Evolutionary conservation across 2,797 vertebrate genomes (phyloP).

Genomic region (Lithobates pipiens): DNA sequence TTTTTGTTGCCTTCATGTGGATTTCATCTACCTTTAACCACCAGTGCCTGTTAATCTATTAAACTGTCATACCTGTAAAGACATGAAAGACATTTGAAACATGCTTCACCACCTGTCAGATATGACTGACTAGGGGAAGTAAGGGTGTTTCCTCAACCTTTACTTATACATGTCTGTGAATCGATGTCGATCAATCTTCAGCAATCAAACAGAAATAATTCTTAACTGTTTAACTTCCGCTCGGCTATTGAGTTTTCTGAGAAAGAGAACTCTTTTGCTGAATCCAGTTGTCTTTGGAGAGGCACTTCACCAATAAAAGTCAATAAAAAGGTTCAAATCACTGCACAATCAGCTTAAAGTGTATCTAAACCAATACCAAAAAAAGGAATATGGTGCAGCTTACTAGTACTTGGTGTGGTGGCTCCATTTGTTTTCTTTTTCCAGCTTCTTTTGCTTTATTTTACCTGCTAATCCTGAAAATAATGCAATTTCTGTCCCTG

Average conservation of each 20-base stretch:
- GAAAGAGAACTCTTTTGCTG: no score
- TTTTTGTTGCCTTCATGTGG: conserved; percentile 7
- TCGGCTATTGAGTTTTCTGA: neutral
- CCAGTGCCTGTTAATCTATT: conserved; percentile 1
- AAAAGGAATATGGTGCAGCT: no score
- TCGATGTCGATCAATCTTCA: neutral
- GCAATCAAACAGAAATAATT: neutral
- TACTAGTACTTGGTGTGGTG: no score
- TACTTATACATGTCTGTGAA: neutral
- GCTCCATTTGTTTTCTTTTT: no score
- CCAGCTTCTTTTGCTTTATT: no score
- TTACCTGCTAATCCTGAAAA: no score
- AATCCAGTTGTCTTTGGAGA: no score
- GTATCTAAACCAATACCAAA: no score
- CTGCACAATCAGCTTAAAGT: no score
- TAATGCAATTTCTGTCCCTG: no score
- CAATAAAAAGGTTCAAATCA: no score
- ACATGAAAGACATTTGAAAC: conserved; percentile 32
- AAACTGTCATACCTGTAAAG: conserved; percentile 27
- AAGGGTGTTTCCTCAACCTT: conserved; percentile 14
- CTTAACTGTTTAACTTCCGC: neutral
- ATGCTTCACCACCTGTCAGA: conserved; percentile 15
- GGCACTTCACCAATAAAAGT: no score
- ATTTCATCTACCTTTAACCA: conserved; percentile 9
- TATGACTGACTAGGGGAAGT: conserved; percentile 25